Evolutionary conservation across 2,797 vertebrate genomes (phyloP), one percentile per base, ranked within the genome.

Genomic region (Acanthis flammea): DNA sequence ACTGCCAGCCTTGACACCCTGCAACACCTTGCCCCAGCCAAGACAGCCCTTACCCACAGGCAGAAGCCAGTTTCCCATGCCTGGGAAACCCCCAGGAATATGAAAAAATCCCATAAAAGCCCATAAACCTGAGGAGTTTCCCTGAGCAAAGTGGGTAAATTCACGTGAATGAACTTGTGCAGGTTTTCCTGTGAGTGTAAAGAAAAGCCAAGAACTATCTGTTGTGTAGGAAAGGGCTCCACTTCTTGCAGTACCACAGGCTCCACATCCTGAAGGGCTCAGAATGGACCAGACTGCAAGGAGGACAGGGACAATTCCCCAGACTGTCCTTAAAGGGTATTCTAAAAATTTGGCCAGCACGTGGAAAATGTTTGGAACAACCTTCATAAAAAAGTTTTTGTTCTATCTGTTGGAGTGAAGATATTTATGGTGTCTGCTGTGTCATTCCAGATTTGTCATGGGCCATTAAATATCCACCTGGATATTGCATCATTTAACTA

Each of bases 381-480:
- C 85, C 88, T 97, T 92, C 93, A 96, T 97, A 74, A 92, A 79
- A 97, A 92, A 92, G 91, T 79, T 86, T 95, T 95, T 92, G 85
- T 97, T 97, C 86, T 83, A 94, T 97, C 93, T 91, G 88, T 93
- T 97, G 13, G 3, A 45, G 50, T 68, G 80, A 88, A 97, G 94
- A 96, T 97, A 97, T 97, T 97, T 97, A 97, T 91, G 82, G 81
- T 95, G 90, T 96, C 91, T 91, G 93, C 86, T 88, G 67, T 92
- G 89, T 97, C 97, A 96, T 97, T 97, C 96, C 96, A 95, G 88
- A 96, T 97, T 97, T 42, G 74, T 58, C 90, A 96, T 73, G 94
- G 97, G 57, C 95, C 95, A 92, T 97, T 98, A 96, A 97, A 93
- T 76, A 95, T 76, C 96, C 97, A 97, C 97, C 97, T 97, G 97